Base-by-base conservation (phyloP, 2,888 invertebrate genomes). In the Apodemia mormo region DNA sequence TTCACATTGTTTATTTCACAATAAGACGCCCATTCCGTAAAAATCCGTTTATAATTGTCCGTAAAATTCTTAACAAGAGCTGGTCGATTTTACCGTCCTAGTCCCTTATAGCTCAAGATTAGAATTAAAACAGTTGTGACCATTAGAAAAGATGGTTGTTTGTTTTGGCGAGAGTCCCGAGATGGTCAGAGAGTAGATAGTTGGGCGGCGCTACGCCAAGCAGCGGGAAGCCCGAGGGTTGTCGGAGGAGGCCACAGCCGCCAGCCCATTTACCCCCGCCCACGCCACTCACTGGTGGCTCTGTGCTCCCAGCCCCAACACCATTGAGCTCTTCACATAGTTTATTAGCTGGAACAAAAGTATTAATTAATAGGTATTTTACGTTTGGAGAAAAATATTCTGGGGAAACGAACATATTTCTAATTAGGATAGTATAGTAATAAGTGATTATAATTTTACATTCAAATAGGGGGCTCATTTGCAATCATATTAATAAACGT, bases 101-200 rank as follows among this genome's bases (percentile, higher is more conserved):
- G 68, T 64, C 65, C 45, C 22, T 52, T 8, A 9, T 49, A 68
- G 68, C 68, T 68, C 68, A 33, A 45, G 68, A 45, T 68, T 68
- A 68, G 68, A 68, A 64, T 68, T 76, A 77, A 69, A 77, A 76
- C 74, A 73, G 75, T 80, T 85, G 83, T 83, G 81, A 84, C 87
- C 85, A 93, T 94, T 95, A 95, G 90, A 95, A 95, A 84, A 95
- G 92, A 87, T 95, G 95, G 86, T 95, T 95, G 85, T 95, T 95
- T 76, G 94, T 89, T 82, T 94, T 93, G 69, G 94, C 92, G 72
- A 94, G 91, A 22, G 94, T 94, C 75, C 95, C 95, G 75, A 95
- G 89, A 79, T 95, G 95, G 82, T 95, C 95, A 37, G 95, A 94
- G 70, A 95, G 89, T 64, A 95, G 90, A 80, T 95, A 95, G 79